Conservation (phyloP, 2,113 vertebrate species). For the Malurus alboscapulatus region DNA sequence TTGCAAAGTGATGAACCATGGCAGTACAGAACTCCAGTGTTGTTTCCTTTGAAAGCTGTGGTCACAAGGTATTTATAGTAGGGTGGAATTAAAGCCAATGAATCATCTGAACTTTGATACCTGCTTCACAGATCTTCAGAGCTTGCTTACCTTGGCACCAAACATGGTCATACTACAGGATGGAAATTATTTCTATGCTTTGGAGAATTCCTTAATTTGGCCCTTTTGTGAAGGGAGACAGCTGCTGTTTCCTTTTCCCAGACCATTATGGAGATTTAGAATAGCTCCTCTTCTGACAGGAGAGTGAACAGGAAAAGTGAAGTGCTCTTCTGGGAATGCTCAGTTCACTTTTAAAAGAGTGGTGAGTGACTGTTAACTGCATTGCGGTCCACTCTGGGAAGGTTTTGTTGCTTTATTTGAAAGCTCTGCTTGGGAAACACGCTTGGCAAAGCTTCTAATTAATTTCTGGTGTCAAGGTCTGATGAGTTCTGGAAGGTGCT, state of each 20-base stretch:
- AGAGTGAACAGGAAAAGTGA: constrained; percentile 10
- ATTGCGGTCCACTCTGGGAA: neutral
- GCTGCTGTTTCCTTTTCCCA: neutral
- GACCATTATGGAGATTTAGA: neutral
- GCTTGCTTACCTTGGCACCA: neutral
- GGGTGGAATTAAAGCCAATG: neutral
- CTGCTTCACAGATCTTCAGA: neutral
- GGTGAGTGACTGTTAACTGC: neutral
- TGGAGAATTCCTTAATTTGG: neutral
- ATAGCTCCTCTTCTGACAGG: neutral
- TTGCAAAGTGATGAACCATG: neutral
- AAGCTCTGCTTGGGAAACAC: neutral
- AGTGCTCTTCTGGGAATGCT: neutral
- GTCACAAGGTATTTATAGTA: neutral
- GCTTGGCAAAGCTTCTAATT: neutral
- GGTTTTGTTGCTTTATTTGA: constrained; percentile 13
- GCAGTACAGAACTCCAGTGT: neutral
- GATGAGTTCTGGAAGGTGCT: neutral
- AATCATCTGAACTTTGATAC: neutral
- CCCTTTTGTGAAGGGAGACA: neutral
- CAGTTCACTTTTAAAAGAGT: neutral
- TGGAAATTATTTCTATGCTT: neutral
- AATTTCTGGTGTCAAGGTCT: neutral
- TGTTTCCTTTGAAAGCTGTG: neutral
- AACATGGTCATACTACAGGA: neutral